Percentiles rank a stretch among this genome's conserved stretches.
phyloP scores from a whole-genome alignment of 1,140 invertebrate genomes.

The Branchinecta lynchi region DNA sequence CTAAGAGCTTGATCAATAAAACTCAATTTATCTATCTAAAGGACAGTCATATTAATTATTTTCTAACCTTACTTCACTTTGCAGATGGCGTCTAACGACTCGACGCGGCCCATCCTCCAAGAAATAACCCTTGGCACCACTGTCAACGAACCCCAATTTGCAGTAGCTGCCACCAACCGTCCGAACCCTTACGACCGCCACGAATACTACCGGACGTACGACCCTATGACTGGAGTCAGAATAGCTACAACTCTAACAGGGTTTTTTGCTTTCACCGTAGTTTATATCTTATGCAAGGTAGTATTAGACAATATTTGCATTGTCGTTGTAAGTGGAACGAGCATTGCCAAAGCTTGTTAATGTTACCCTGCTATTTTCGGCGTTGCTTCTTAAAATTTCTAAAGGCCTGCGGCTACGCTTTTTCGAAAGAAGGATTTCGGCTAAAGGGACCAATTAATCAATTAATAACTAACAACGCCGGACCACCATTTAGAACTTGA shows the following conservation, averaged over 20 bases:
- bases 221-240: slow-evolving; percentile 70
- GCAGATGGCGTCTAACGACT: too few relatives aligned
- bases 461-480: too few relatives aligned
- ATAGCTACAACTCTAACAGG: slow-evolving; percentile 73
- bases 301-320: slow-evolving; percentile 19
- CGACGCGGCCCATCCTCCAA: too few relatives aligned
- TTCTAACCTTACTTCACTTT: too few relatives aligned
- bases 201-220: slow-evolving; percentile 57
- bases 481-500: too few relatives aligned
- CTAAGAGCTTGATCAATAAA: too few relatives aligned
- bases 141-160: background rate
- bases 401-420: too few relatives aligned
- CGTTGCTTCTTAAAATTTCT: too few relatives aligned
- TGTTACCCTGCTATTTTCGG: background rate
- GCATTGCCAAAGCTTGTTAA: slow-evolving; percentile 19
- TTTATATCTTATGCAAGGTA: slow-evolving; percentile 68
- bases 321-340: slow-evolving; percentile 40
- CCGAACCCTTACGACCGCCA: slow-evolving; percentile 1
- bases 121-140: background rate
- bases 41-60: too few relatives aligned
- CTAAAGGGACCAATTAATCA: too few relatives aligned
- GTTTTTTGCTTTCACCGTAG: slow-evolving; percentile 71
- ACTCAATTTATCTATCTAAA: too few relatives aligned
- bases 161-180: background rate
- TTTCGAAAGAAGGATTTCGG: too few relatives aligned